phyloP scores from a whole-genome alignment of 2,888 invertebrate genomes.

The Lymantria monacha region DNA sequence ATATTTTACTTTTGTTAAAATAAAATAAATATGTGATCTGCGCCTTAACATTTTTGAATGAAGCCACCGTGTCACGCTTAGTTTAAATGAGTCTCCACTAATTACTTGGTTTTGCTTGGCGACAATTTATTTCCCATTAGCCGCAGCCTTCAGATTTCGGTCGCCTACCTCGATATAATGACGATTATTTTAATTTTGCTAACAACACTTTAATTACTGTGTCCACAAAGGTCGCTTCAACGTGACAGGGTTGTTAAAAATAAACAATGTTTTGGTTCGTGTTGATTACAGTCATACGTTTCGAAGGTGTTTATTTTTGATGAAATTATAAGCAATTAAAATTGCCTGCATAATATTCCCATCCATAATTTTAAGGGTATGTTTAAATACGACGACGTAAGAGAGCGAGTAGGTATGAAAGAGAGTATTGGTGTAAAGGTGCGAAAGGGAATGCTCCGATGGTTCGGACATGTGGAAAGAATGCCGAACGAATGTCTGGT shows the following conservation, averaged over 20 bases:
- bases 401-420: too few relatives aligned
- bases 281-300: constrained; percentile 10
- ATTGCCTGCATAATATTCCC: not conserved
- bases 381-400: too few relatives aligned
- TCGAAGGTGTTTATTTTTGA: constrained; percentile 15
- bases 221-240: constrained; percentile 46
- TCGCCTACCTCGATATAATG: constrained; percentile 57
- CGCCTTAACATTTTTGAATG: constrained; percentile 45
- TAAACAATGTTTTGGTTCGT: constrained; percentile 8
- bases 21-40: constrained; percentile 19
- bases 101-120: constrained; percentile 65
- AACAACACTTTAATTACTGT: constrained; percentile 78
- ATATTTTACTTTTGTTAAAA: too few relatives aligned
- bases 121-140: constrained; percentile 82
- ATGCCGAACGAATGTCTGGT: too few relatives aligned
- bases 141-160: constrained; percentile 70
- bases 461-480: too few relatives aligned
- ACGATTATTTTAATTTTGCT: constrained; percentile 76
- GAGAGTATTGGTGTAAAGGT: too few relatives aligned
- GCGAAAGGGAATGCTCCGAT: too few relatives aligned
- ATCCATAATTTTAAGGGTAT: too few relatives aligned
- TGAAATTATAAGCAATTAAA: constrained; percentile 13
- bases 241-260: constrained; percentile 38
- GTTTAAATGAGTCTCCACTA: constrained; percentile 69
- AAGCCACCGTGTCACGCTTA: constrained; percentile 61